Evolutionary conservation across 2,797 vertebrate genomes (phyloP), one percentile per base, ranked within the genome.

Genomic region (Phrynocephalus guinanensis): DNA sequence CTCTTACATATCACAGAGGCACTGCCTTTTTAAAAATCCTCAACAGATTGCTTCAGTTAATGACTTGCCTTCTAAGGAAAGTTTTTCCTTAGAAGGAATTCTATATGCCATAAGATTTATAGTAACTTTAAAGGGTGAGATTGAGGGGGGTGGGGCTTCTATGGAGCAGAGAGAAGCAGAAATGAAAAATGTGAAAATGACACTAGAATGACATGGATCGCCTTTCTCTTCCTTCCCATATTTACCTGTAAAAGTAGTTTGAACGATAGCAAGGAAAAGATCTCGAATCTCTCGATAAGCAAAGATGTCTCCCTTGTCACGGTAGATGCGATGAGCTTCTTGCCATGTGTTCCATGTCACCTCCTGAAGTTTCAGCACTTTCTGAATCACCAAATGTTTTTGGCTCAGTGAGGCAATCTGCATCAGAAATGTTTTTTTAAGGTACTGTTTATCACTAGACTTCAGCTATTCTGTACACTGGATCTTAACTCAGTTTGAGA

Each of bases 381-480:
- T 94, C 72, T 95, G 77, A 0, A 30, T 90, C 63, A 96, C 67
- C 85, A 94, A 70, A 16, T 94, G 84, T 84, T 90, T 96, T 87
- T 94, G 90, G 82, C 60, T 95, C 87, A 96, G 84, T 44, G 72
- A 82, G 84, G 82, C 50, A 93, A 96, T 94, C 95, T 96, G 89
- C 60, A 80, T 87, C 50, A 88, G 76, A 93, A 86, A 75, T 79
- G 88, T 13, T 86, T 24, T 60, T 87, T 78, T 75, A 30, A 78
- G 33, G 18, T 38, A n/a, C 38, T 60, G 52, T 52, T 88, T 81
- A 33, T 67, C 6, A 80, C 24, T 63, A 75, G 30, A 80, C 16
- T 24, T 67, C 44, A 87, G 44, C 9, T 60, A 38, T 56, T 60
- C 67, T 8, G 6, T 33, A 50, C 22, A 73, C 1, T 28, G 80